A percentile compares a stretch with the other conserved stretches of the same genome.
Conservation (phyloP, 2,113 vertebrate genomes). For the Amblyopsis rosae region DNA sequence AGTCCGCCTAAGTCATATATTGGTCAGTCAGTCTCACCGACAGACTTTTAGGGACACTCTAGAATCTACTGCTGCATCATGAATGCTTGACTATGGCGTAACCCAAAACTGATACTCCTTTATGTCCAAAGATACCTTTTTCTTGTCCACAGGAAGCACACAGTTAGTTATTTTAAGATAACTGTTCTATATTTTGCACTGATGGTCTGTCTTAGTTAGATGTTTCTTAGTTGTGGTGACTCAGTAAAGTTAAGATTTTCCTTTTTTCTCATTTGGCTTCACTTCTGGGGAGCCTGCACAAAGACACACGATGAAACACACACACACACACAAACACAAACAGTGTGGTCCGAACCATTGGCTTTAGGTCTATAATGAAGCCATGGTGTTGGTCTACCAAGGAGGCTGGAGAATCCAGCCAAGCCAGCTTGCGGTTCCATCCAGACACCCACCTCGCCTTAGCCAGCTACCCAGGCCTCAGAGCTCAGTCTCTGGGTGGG, state of each 20-base stretch:
- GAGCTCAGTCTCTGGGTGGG: conserved; percentile 71
- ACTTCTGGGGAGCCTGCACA: conserved; percentile 41
- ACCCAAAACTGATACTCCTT: conserved; percentile 54
- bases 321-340: conserved; percentile 44
- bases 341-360: conserved; percentile 69
- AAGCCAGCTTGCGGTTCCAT: conserved; percentile 72
- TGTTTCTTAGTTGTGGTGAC: conserved; percentile 49
- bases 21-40: too few relatives aligned
- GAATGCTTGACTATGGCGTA: conserved; percentile 39
- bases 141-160: conserved; percentile 38
- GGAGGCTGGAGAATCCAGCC: conserved; percentile 61
- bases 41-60: not conserved
- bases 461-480: conserved; percentile 56
- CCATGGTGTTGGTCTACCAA: conserved; percentile 65
- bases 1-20: too few relatives aligned
- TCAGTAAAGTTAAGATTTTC: conserved; percentile 19
- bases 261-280: conserved; percentile 26
- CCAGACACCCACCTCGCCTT: conserved; percentile 67
- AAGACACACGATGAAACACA: conserved; percentile 23
- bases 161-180: conserved; percentile 54
- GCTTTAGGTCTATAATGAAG: conserved; percentile 68
- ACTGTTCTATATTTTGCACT: conserved; percentile 53
- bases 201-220: conserved; percentile 33
- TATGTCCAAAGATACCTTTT: conserved; percentile 42
- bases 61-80: conserved; percentile 31